Evolutionary conservation across 2,888 invertebrate species (phyloP).

Genomic region (Stramonita haemastoma): DNA sequence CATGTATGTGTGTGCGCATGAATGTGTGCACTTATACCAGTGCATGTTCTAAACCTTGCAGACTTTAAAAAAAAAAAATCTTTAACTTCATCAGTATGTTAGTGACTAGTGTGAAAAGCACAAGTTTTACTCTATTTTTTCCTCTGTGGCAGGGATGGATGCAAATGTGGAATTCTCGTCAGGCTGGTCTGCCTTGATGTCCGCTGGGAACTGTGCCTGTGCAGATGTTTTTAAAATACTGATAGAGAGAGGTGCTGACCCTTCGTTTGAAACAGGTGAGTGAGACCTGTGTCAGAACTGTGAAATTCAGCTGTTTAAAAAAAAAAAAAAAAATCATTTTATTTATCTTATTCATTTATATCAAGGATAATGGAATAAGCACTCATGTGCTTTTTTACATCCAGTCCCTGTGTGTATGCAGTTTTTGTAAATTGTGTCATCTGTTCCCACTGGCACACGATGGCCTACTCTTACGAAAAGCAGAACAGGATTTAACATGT

Average conservation of each 20-base stretch:
- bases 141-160: slow-evolving; percentile 54
- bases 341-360: too few species aligned
- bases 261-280: slow-evolving; percentile 77
- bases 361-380: too few species aligned
- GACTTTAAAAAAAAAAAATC: too few species aligned
- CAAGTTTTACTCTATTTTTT: neutral
- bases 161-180: slow-evolving; percentile 63
- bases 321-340: too few species aligned
- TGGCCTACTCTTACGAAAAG: too few species aligned
- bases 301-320: neutral
- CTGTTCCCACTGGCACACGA: too few species aligned
- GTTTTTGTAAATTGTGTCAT: too few species aligned
- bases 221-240: slow-evolving; percentile 71
- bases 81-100: too few species aligned
- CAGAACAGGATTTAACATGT: too few species aligned
- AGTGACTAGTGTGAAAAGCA: too few species aligned
- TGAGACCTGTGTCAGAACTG: neutral
- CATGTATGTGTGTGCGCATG: neutral
- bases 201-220: slow-evolving; percentile 66
- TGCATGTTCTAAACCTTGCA: neutral
- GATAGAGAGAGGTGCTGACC: slow-evolving; percentile 76
- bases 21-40: neutral
- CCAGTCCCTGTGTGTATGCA: too few species aligned
- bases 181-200: slow-evolving; percentile 74
- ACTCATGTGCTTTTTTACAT: too few species aligned